phyloP scores from a whole-genome alignment of 2,797 vertebrate species.

The Syncerus caffer region DNA sequence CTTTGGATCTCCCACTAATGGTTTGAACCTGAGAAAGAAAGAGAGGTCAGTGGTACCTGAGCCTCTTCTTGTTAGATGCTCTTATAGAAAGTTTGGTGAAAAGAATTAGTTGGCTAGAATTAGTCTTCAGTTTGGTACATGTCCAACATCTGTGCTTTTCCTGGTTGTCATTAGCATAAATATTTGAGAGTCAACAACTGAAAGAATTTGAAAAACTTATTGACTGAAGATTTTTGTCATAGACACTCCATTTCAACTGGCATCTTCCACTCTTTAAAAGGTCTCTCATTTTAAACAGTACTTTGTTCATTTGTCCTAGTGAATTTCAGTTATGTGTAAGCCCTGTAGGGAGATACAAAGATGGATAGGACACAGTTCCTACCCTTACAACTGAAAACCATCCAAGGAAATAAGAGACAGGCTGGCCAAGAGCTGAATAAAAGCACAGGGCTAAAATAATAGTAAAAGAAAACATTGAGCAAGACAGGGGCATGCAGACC shows the following conservation, averaged over 20 bases:
- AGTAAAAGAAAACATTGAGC: constrained; percentile 14
- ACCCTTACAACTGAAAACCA: constrained; percentile 26
- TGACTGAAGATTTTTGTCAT: constrained; percentile 63
- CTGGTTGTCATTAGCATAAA: constrained; percentile 65
- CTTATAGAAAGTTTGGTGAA: constrained; percentile 53
- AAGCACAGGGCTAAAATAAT: constrained; percentile 15
- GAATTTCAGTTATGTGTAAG: constrained; percentile 38
- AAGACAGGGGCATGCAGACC: neutral
- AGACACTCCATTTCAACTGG: constrained; percentile 51
- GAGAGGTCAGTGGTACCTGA: neutral
- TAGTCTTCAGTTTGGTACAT: constrained; percentile 44
- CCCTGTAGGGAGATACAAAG: constrained; percentile 13
- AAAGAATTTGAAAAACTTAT: constrained; percentile 61
- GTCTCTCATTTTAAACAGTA: constrained; percentile 45
- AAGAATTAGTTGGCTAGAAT: constrained; percentile 53
- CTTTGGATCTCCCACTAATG: neutral
- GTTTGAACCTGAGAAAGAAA: neutral
- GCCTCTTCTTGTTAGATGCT: neutral
- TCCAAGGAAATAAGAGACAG: neutral
- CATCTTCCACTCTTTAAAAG: constrained; percentile 50
- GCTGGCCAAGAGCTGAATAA: neutral
- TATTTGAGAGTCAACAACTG: constrained; percentile 64
- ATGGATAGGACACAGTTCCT: constrained; percentile 26
- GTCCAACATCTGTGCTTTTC: constrained; percentile 63
- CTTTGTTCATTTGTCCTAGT: constrained; percentile 45